These are phyloP conservation scores for Caenorhabditis uteleia DNA, from an alignment of 2,888 invertebrate genomes.

Conservation along the genomic window DNA sequence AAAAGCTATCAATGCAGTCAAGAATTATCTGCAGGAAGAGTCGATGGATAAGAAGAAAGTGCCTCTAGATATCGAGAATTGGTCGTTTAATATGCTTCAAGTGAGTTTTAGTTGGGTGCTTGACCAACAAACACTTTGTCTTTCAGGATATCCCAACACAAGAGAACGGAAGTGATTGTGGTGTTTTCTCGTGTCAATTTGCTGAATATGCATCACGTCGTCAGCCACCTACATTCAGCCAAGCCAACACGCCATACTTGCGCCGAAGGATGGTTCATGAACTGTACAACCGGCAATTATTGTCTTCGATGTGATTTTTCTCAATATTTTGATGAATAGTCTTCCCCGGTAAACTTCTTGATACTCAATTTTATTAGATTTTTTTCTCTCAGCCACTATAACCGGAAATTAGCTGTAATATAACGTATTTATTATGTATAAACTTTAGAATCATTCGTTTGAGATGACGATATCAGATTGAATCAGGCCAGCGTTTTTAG, in stretches of 20 bases:
- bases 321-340: too few relatives aligned
- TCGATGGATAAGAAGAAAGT: slow-evolving; percentile 85
- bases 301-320: slow-evolving; percentile 70
- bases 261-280: slow-evolving; percentile 89
- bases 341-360: too few relatives aligned
- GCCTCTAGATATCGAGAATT: slow-evolving; percentile 76
- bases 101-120: too few relatives aligned
- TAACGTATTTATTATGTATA: too few relatives aligned
- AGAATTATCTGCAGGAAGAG: slow-evolving; percentile 82
- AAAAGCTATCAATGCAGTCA: slow-evolving; percentile 78
- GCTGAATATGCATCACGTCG: slow-evolving; percentile 86
- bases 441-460: too few relatives aligned
- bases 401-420: too few relatives aligned
- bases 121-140: too few relatives aligned
- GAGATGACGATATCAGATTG: too few relatives aligned
- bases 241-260: slow-evolving; percentile 92
- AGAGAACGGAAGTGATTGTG: slow-evolving; percentile 83
- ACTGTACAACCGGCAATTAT: slow-evolving; percentile 80
- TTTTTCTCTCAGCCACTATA: too few relatives aligned
- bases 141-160: slow-evolving; percentile 82
- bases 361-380: too few relatives aligned
- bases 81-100: slow-evolving; percentile 70
- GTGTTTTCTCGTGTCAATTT: slow-evolving; percentile 94
- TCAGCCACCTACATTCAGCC: slow-evolving; percentile 80
- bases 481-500: too few relatives aligned